A percentile compares a stretch with the other conserved stretches of the same genome.
These are phyloP conservation scores for Fistularia commersonii DNA, from an alignment of 2,797 vertebrate genomes.

Conservation along the genomic window DNA sequence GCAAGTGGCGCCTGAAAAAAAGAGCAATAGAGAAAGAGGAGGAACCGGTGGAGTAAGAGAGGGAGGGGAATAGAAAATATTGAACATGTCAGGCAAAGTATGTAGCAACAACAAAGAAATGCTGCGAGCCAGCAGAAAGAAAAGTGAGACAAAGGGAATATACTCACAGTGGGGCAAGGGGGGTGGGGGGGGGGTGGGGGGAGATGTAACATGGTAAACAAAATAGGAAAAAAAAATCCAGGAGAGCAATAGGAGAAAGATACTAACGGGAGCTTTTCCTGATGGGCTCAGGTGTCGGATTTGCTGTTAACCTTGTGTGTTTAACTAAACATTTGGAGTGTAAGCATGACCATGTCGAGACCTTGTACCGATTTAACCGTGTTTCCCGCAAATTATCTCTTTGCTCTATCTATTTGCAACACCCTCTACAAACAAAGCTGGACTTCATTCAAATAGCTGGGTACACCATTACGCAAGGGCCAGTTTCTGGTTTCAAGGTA, in stretches of 20 bases:
- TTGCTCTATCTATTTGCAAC: no score
- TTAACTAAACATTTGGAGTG: no score
- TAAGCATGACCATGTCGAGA: no score
- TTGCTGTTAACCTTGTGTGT: no score
- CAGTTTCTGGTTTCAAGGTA: constrained; percentile 1
- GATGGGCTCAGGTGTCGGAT: no score
- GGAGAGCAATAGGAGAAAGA: neutral
- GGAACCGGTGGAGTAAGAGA: constrained; percentile 28
- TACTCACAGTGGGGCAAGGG: neutral
- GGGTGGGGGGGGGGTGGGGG: no score
- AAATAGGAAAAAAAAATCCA: neutral
- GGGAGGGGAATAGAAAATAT: constrained; percentile 20
- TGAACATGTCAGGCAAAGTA: constrained; percentile 6
- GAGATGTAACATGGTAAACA: neutral
- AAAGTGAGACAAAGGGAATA: constrained; percentile 1
- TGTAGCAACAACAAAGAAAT: constrained; percentile 21
- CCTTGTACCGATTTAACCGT: no score
- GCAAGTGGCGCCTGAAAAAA: constrained; percentile 53
- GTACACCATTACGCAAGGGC: neutral
- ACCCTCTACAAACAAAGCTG: no score
- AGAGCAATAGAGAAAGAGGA: constrained; percentile 28
- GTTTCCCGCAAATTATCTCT: no score
- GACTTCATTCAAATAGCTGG: no score
- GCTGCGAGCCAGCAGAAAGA: neutral
- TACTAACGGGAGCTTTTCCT: neutral